Evolutionary conservation across 2,888 invertebrate genomes (phyloP).

Genomic region (Nephrocerus scutellatus): DNA sequence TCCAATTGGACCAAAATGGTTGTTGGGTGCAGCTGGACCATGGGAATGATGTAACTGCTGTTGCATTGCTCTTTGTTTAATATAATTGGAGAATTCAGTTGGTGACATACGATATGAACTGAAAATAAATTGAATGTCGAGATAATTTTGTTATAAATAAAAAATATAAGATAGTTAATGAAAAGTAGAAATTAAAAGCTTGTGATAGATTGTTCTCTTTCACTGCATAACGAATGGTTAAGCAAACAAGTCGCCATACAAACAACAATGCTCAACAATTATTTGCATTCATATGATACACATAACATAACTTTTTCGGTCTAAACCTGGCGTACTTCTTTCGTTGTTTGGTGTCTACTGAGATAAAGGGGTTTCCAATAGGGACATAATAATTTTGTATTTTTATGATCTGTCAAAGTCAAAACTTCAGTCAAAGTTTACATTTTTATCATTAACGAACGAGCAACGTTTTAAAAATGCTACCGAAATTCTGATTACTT

Average conservation of each 20-base stretch:
- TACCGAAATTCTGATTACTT: too few species aligned
- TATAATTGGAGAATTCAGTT: constrained; percentile 95
- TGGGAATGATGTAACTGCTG: constrained; percentile 60
- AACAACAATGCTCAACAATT: too few species aligned
- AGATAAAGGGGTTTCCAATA: too few species aligned
- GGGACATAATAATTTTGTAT: too few species aligned
- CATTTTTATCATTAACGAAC: too few species aligned
- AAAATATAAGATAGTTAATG: neutral
- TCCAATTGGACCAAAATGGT: constrained; percentile 53
- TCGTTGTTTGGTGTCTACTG: too few species aligned
- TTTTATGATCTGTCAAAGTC: too few species aligned
- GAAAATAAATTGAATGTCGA: neutral
- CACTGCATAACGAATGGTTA: neutral
- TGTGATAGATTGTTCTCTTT: neutral
- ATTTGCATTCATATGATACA: too few species aligned
- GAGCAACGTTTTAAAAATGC: too few species aligned
- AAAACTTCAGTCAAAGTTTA: too few species aligned
- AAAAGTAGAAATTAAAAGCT: neutral
- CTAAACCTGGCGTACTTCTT: too few species aligned
- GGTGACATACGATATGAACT: constrained; percentile 78
- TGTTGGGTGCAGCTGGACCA: constrained; percentile 33
- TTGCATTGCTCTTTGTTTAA: constrained; percentile 88
- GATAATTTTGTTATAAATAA: constrained; percentile 22
- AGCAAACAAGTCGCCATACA: constrained; percentile 1
- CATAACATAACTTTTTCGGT: too few species aligned